Percentiles rank a stretch among this genome's conserved stretches.
phyloP scores from a whole-genome alignment of 2,113 vertebrate genomes.

The Actinemys pallida region DNA sequence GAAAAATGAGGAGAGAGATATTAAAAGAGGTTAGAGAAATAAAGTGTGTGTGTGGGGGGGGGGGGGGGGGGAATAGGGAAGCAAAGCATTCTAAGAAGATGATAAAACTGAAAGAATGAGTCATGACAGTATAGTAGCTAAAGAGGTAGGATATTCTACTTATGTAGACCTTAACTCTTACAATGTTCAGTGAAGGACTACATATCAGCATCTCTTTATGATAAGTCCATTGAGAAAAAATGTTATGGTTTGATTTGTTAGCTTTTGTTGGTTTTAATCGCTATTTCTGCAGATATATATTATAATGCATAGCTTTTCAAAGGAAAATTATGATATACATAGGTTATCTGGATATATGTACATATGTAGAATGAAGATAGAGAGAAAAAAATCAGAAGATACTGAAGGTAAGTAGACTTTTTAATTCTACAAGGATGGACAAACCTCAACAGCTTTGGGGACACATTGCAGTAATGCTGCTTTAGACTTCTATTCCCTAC shows the following conservation, averaged over 20 bases:
- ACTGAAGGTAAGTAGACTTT: neutral
- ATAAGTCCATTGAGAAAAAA: slow-evolving; percentile 69
- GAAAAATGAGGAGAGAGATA: neutral
- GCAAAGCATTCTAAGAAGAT: neutral
- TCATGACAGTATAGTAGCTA: slow-evolving; percentile 5
- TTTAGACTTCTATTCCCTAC: neutral
- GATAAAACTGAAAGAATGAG: neutral
- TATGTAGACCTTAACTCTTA: slow-evolving; percentile 41
- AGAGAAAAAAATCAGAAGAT: neutral
- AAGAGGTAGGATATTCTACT: neutral
- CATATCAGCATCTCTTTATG: slow-evolving; percentile 58
- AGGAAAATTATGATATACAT: neutral
- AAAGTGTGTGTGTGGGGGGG: neutral
- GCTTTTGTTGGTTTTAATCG: slow-evolving; percentile 71
- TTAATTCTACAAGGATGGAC: neutral
- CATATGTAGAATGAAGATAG: neutral
- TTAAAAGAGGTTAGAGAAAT: slow-evolving; percentile 30
- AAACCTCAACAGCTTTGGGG: neutral
- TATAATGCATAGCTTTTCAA: slow-evolving; percentile 1
- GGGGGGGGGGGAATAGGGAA: neutral
- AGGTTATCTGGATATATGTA: neutral
- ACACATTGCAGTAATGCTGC: neutral
- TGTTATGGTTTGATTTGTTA: slow-evolving; percentile 43
- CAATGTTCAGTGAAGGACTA: slow-evolving; percentile 45
- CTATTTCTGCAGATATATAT: slow-evolving; percentile 19